A percentile compares a stretch with the other conserved stretches of the same genome.
phyloP scores from a whole-genome alignment of 2,113 vertebrate species.

The Pangasianodon gigas region DNA sequence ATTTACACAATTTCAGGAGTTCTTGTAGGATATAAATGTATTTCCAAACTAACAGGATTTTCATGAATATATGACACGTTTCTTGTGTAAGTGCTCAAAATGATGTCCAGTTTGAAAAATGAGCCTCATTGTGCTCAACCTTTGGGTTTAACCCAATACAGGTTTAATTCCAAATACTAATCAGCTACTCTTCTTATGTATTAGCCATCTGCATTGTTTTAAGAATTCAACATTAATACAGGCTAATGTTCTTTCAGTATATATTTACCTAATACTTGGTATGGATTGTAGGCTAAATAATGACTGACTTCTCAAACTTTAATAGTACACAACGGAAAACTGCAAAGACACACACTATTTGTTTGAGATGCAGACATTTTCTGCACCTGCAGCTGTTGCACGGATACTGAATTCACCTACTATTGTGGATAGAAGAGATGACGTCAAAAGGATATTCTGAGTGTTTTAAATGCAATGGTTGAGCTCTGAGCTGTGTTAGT shows the following conservation, averaged over 20 bases:
- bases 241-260: background rate
- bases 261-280: background rate
- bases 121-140: background rate
- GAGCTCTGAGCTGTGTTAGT: background rate
- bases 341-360: background rate
- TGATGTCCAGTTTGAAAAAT: background rate
- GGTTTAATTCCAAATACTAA: background rate
- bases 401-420: conserved; percentile 22
- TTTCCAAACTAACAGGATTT: background rate
- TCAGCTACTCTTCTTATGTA: background rate
- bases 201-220: background rate
- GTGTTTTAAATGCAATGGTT: background rate
- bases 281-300: background rate
- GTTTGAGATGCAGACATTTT: conserved; percentile 6
- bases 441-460: background rate
- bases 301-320: background rate
- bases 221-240: background rate
- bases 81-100: background rate
- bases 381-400: conserved; percentile 27
- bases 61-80: background rate
- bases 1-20: background rate
- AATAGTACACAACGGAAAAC: background rate
- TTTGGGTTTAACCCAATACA: background rate
- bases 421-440: background rate
- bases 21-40: background rate